Percentiles rank a stretch among this genome's conserved stretches.
These are phyloP conservation scores for Formicarius rufipectus DNA, from an alignment of 2,113 vertebrate species.

Conservation along the genomic window DNA sequence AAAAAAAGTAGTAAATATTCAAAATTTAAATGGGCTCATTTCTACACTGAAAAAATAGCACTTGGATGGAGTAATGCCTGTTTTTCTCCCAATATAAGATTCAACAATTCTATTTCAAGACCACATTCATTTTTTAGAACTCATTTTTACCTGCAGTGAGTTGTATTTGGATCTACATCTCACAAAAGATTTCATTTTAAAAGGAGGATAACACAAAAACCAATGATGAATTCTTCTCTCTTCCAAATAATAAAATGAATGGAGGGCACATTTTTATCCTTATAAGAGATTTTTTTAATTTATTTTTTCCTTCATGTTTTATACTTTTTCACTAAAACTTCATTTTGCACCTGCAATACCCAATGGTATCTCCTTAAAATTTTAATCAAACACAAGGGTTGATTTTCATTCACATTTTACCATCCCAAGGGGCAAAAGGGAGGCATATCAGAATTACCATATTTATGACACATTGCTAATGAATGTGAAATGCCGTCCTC, in stretches of 20 bases:
- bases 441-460: conserved; percentile 21
- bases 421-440: not conserved
- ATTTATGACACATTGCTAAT: not conserved
- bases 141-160: not conserved
- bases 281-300: not conserved
- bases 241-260: not conserved
- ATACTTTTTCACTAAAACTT: not conserved
- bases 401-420: not conserved
- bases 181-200: not conserved
- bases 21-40: not conserved
- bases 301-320: not conserved
- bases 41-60: not conserved
- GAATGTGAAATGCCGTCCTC: not conserved
- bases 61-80: not conserved
- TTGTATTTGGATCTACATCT: not conserved
- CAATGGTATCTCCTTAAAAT: not conserved
- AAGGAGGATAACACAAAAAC: not conserved
- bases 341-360: not conserved
- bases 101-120: not conserved
- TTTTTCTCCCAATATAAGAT: not conserved
- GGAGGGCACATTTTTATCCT: not conserved
- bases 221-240: not conserved
- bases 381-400: not conserved
- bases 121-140: not conserved
- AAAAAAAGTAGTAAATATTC: not conserved